phyloP scores from a whole-genome alignment of 2,888 invertebrate genomes.

The Invenusta paracnida region DNA sequence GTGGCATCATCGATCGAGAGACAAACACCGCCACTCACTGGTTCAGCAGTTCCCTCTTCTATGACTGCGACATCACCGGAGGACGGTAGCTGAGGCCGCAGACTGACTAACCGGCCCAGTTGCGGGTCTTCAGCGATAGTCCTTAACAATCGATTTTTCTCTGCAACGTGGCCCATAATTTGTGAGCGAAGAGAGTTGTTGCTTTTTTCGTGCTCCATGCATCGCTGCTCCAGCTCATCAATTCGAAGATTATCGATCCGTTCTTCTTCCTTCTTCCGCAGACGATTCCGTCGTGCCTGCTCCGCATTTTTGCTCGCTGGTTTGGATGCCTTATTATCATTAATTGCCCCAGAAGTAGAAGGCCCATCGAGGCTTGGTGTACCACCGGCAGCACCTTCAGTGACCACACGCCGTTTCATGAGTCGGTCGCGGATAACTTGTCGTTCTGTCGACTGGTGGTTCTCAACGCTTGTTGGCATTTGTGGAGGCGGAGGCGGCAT shows the following conservation, averaged over 20 bases:
- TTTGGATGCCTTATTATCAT: background rate
- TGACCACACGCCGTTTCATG: background rate
- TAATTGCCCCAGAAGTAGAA: background rate
- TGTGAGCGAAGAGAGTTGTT: background rate
- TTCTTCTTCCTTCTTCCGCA: slow-evolving; percentile 5
- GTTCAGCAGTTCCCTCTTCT: background rate
- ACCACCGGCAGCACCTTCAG: background rate
- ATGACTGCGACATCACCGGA: background rate
- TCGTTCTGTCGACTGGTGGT: background rate
- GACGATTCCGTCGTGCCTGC: background rate
- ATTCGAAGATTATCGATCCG: background rate
- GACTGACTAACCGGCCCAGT: background rate
- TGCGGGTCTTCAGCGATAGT: background rate
- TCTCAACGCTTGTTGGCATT: background rate
- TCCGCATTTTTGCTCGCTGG: background rate
- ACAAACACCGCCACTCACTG: background rate
- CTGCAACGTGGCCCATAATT: background rate
- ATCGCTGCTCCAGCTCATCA: background rate
- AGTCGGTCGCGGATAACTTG: background rate
- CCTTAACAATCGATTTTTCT: background rate
- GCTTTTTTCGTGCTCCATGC: background rate
- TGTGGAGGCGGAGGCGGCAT: background rate
- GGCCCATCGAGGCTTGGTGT: too few species aligned
- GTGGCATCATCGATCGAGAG: background rate
- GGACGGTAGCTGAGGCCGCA: too few species aligned